These are phyloP conservation scores for Eulithis prunata DNA, from an alignment of 2,888 invertebrate genomes.

Conservation along the genomic window DNA sequence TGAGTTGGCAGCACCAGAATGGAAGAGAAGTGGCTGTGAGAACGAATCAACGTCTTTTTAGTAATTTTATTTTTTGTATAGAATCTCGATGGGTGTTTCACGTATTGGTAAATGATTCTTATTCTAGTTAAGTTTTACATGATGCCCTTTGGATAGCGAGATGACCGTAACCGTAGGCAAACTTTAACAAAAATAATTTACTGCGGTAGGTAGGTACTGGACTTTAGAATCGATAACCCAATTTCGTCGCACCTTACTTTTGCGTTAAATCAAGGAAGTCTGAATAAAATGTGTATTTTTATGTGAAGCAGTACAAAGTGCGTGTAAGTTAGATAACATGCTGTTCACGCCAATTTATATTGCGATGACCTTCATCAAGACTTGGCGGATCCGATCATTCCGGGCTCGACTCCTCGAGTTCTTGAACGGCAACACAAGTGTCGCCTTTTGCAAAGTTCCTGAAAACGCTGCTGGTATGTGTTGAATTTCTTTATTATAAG, in stretches of 20 bases:
- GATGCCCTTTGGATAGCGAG: neutral
- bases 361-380: constrained; percentile 92
- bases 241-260: constrained; percentile 43
- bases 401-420: constrained; percentile 87
- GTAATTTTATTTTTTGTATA: no score
- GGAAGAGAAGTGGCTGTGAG: no score
- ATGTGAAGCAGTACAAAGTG: constrained; percentile 17
- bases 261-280: neutral
- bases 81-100: no score
- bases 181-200: constrained; percentile 10
- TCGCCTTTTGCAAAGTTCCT: constrained; percentile 85
- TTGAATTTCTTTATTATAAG: neutral
- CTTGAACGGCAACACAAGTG: constrained; percentile 83
- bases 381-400: constrained; percentile 90
- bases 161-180: neutral
- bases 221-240: constrained; percentile 80
- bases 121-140: no score
- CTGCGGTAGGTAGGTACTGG: constrained; percentile 56
- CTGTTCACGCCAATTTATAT: constrained; percentile 92
- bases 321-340: constrained; percentile 72
- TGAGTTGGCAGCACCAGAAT: no score
- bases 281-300: constrained; percentile 19
- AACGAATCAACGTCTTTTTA: no score
- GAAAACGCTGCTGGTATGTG: constrained; percentile 76
- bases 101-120: no score